Evolutionary conservation across 2,113 vertebrate species (phyloP).

Genomic region (Axis porcinus): DNA sequence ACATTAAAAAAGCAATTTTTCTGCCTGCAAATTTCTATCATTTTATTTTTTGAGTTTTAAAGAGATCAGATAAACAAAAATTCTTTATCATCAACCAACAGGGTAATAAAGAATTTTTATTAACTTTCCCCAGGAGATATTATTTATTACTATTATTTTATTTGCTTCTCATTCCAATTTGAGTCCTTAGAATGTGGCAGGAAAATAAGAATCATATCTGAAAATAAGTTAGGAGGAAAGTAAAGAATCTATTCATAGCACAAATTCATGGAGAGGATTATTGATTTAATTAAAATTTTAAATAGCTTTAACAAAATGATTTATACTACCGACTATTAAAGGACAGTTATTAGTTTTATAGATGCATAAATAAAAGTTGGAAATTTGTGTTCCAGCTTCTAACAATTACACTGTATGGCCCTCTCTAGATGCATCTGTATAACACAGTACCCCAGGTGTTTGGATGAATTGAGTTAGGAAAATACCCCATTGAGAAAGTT

Average conservation of each 20-base stretch:
- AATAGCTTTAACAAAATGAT: neutral
- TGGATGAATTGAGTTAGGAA: neutral
- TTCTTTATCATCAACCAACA: neutral
- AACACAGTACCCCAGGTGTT: neutral
- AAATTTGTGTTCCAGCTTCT: neutral
- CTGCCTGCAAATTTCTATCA: neutral
- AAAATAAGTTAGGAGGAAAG: neutral
- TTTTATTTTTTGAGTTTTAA: neutral
- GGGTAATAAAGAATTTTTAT: neutral
- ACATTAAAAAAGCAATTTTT: neutral
- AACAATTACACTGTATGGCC: neutral
- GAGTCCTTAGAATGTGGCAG: neutral
- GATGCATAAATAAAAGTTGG: neutral
- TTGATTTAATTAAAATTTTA: slow-evolving; percentile 5
- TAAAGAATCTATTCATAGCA: neutral
- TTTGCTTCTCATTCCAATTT: neutral
- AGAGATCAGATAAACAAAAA: neutral
- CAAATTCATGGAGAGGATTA: neutral
- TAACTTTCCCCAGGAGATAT: neutral
- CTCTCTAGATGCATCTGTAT: neutral
- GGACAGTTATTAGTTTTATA: neutral
- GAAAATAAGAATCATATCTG: neutral
- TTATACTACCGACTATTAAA: neutral
- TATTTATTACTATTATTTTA: neutral
- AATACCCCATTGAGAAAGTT: neutral